These are phyloP conservation scores for Calidris pugnax DNA, from an alignment of 2,113 vertebrate genomes.

Conservation along the genomic window DNA sequence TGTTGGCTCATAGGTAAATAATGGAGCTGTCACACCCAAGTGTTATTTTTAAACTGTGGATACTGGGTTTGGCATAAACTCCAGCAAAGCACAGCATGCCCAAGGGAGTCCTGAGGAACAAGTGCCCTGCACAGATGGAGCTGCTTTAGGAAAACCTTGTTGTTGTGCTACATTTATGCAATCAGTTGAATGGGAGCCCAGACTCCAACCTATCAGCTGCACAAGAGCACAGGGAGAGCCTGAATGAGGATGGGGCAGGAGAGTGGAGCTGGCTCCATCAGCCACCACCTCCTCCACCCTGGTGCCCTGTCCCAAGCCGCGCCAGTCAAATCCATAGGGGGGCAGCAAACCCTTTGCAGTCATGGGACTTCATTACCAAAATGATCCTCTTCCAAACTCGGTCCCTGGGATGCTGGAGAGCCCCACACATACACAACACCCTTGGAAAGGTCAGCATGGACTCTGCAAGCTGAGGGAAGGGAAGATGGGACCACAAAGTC, in stretches of 20 bases:
- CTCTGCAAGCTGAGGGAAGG: neutral
- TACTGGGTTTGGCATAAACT: constrained; percentile 33
- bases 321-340: constrained; percentile 49
- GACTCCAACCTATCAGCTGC: neutral
- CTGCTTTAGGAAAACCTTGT: constrained; percentile 1
- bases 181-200: neutral
- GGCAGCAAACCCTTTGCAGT: constrained; percentile 69
- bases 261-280: neutral
- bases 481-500: neutral
- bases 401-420: neutral
- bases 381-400: neutral
- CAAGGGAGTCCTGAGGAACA: constrained; percentile 25
- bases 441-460: neutral
- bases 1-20: constrained; percentile 16
- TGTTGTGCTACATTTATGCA: neutral
- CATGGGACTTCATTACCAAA: constrained; percentile 13
- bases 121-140: constrained; percentile 41
- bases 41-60: constrained; percentile 10
- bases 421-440: neutral
- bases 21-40: constrained; percentile 32
- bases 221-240: neutral
- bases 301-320: constrained; percentile 5
- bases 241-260: rapidly evolving
- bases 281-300: neutral
- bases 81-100: neutral